These are phyloP conservation scores for Eudasyphora cyanicolor DNA, from an alignment of 2,888 invertebrate species.

Conservation along the genomic window DNA sequence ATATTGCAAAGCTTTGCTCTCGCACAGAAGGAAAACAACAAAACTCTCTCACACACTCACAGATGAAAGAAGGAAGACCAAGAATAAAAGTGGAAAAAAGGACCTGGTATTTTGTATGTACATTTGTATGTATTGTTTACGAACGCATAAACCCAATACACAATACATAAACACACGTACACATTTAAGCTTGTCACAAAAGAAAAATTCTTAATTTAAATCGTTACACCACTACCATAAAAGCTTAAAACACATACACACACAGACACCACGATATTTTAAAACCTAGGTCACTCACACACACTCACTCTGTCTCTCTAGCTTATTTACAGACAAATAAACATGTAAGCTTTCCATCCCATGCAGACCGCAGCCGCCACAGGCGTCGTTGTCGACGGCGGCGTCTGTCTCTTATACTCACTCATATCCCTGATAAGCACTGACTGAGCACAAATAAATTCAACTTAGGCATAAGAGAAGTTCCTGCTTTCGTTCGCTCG, in stretches of 20 bases:
- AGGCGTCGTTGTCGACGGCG: too few species aligned
- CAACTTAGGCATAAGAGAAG: background rate
- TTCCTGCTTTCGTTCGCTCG: too few species aligned
- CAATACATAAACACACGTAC: background rate
- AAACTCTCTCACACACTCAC: background rate
- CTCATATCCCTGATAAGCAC: background rate
- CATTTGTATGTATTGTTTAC: background rate
- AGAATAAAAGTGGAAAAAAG: background rate
- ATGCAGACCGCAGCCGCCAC: too few species aligned
- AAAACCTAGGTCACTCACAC: slow-evolving; percentile 19
- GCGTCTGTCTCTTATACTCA: background rate
- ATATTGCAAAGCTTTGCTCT: slow-evolving; percentile 7
- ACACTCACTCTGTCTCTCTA: too few species aligned
- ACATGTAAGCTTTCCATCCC: slow-evolving; percentile 7
- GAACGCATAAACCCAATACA: background rate
- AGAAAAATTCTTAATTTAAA: slow-evolving; percentile 8
- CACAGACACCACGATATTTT: background rate
- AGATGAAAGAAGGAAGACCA: background rate
- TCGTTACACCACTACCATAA: background rate
- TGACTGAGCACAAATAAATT: background rate
- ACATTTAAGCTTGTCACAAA: background rate
- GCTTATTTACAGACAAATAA: too few species aligned
- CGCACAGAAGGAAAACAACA: background rate
- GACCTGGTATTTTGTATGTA: slow-evolving; percentile 19
- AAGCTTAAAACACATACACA: background rate